Percentiles rank a stretch among this genome's conserved stretches.
Conservation (phyloP, 2,888 invertebrate species). For the Heliconius ismenius region DNA sequence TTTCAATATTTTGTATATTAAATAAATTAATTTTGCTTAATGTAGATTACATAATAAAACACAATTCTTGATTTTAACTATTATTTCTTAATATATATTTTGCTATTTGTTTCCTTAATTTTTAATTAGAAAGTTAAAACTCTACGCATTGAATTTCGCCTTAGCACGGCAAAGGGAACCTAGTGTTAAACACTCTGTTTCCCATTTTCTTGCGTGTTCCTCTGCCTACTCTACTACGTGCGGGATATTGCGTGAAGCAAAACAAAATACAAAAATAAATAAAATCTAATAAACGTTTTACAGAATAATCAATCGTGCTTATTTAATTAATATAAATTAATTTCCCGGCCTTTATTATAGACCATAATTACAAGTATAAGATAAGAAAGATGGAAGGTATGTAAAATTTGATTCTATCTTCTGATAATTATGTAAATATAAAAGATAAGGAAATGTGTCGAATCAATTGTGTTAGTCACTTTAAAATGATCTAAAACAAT, state of each 20-base stretch:
- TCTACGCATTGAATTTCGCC: too few species aligned
- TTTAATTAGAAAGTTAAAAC: background rate
- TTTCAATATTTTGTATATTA: too few species aligned
- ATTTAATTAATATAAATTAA: constrained; percentile 29
- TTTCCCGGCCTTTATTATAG: constrained; percentile 23
- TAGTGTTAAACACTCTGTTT: too few species aligned
- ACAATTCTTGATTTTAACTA: background rate
- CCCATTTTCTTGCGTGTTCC: too few species aligned
- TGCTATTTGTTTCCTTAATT: background rate
- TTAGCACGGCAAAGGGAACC: too few species aligned
- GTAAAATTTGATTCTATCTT: constrained; percentile 23
- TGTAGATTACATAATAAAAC: background rate
- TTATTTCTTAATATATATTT: background rate
- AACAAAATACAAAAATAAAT: background rate
- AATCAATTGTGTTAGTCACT: constrained; percentile 4
- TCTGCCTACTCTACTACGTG: too few species aligned
- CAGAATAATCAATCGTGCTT: constrained; percentile 25
- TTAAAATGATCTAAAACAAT: background rate
- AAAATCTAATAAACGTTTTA: constrained; percentile 3
- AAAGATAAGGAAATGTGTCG: constrained; percentile 16
- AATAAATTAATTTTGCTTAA: too few species aligned
- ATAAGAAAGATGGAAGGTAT: constrained; percentile 20
- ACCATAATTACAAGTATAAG: constrained; percentile 10
- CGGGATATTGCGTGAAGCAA: too few species aligned
- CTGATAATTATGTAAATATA: constrained; percentile 22